phyloP scores from a whole-genome alignment of 1,140 invertebrate species.

The Cylas formicarius region DNA sequence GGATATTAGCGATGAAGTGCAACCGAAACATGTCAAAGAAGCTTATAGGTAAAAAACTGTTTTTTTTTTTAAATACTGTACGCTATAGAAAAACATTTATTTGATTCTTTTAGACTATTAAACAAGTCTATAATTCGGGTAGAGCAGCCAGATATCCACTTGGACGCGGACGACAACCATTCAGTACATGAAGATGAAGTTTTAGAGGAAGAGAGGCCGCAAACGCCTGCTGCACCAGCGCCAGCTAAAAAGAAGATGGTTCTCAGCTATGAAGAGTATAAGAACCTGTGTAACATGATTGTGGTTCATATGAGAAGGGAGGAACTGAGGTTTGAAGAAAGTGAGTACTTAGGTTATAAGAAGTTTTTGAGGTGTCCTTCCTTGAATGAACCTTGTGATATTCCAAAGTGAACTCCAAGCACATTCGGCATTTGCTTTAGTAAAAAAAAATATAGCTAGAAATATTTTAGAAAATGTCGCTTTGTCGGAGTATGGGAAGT shows the following conservation, averaged over 20 bases:
- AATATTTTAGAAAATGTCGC: no score
- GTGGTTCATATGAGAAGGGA: conserved; percentile 81
- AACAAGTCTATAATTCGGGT: conserved; percentile 98
- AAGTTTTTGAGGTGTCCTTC: no score
- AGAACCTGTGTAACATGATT: conserved; percentile 84
- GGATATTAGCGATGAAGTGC: conserved; percentile 86
- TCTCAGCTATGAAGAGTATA: conserved; percentile 93
- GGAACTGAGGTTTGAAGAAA: conserved; percentile 61
- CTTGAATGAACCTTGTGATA: no score
- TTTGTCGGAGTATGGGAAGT: no score
- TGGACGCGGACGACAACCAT: conserved; percentile 59
- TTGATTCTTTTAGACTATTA: conserved; percentile 55
- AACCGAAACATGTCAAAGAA: conserved; percentile 84
- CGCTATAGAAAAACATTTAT: no score
- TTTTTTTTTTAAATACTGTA: neutral
- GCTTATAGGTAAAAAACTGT: conserved; percentile 57
- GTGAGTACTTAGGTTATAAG: no score
- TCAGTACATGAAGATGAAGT: conserved; percentile 45
- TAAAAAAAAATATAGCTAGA: no score
- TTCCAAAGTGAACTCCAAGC: no score
- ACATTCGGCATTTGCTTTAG: no score
- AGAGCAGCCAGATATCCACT: conserved; percentile 93
- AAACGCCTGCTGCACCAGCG: conserved; percentile 23
- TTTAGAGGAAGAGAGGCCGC: conserved; percentile 13
- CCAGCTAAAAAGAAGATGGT: conserved; percentile 74